Base-by-base conservation (phyloP, 2,797 vertebrate genomes). In the Thamnophis elegans region DNA sequence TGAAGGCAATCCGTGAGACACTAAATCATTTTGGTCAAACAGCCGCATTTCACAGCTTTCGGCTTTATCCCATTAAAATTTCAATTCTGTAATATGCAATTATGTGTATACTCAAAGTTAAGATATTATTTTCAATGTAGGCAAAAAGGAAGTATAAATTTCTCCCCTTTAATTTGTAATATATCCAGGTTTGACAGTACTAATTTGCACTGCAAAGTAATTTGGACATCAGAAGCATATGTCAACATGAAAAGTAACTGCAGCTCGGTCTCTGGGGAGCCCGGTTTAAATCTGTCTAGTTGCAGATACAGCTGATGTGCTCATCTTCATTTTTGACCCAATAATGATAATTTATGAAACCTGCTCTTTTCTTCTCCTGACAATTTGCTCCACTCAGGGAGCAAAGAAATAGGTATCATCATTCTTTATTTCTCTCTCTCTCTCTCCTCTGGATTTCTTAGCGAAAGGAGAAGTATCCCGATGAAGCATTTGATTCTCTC, bases 151-250 rank as follows among this genome's bases (percentile, higher is more conserved):
- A 91, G 92, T 88, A 88, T 93, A 93, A 91, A 93, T 93, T 93
- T 93, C 90, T 91, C 32, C 93, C 94, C 18, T 95, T 96, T 96
- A 95, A 96, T 96, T 94, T 96, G 92, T 95, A 96, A 93, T 96
- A 94, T 93, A 94, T 96, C 97, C 94, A 92, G 65, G 90, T 47
- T 91, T 95, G 90, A 95, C 94, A 92, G 86, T 95, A 92, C 92
- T 94, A 94, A 94, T 95, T 93, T 95, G 73, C 4, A 1, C 88
- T 91, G 65, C 93, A 92, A 95, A 96, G 92, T 89, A 94, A 47
- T 88, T 96, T 94, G 95, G 95, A 93, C 90, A 82, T 65, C 93
- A 89, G 85, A 89, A 90, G 82, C 59, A 85, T 1, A 2, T 96
- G 91, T 95, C 96, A 93, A 92, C 53, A 93, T 92, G 86, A 93